Evolutionary conservation across 2,888 invertebrate species (phyloP), one percentile per base, ranked within the genome.

Genomic region (Neelides folsomi): DNA sequence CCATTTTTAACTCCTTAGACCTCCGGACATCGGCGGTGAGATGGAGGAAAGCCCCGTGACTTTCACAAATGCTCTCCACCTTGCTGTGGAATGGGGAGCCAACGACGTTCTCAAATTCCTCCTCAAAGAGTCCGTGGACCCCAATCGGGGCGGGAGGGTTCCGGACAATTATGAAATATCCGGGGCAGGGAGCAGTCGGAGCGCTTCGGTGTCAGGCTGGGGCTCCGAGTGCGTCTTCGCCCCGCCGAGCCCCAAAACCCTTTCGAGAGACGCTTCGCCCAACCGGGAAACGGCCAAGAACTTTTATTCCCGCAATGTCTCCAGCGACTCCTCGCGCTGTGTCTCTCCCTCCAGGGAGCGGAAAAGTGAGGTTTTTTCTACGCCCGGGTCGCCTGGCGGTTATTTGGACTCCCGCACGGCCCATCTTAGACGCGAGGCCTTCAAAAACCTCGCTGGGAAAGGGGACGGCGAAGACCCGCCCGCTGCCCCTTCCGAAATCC

Each of bases 51-150:
- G 68, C 39, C 72, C 73, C 3, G 67, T 72, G 44, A 71, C 75
- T 51, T 75, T 76, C 66, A 69, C 70, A 54, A 75, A 75, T 65
- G 75, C 77, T 38, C 68, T 78, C 18, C 78, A 78, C 67, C 68
- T 75, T 62, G 76, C 78, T n/a, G 73, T 79, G 46, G 75, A 75
- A 57, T 72, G 76, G 66, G 73, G 74, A 47, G 73, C 78, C 15
- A 67, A 73, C 36, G 76, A 77, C 58, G 76, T 75, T 13, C 70
- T 75, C 4, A 68, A 73, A 35, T 69, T 76, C 20, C 69, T 79
- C 40, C 72, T 79, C 43, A 74, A 73, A 55, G 73, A 73, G 65
- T 74, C 75, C 36, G 70, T 76, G 49, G 77, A 78, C 61, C 76
- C 78, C 2, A 77, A 78, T 66, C 71, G 73, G 53, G 72, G 75